Evolutionary conservation across 1,140 invertebrate species (phyloP).

Genomic region (Drosophila virilis): DNA sequence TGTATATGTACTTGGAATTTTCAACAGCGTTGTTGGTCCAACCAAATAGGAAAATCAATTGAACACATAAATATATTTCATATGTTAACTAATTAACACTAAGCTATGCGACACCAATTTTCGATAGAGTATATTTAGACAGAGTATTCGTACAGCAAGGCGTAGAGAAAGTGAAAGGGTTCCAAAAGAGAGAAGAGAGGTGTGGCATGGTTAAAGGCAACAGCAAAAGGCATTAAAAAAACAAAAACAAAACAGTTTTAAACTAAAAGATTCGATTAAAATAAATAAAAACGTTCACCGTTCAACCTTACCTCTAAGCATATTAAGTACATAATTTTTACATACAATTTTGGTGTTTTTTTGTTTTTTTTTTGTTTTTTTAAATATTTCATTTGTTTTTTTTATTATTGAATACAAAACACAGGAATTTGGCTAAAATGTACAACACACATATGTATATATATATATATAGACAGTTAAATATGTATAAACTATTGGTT

Average conservation of each 20-base stretch:
- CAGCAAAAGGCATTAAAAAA: conserved; percentile 2
- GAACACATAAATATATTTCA: conserved; percentile 7
- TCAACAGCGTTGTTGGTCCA: conserved; percentile 20
- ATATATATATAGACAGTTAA: conserved; percentile 44
- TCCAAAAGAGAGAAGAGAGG: conserved; percentile 2
- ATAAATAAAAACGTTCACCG: conserved; percentile 44
- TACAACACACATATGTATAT: conserved; percentile 75
- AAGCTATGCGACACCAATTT: conserved; percentile 22
- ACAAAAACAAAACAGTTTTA: conserved; percentile 28
- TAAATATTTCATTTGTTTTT: conserved; percentile 61
- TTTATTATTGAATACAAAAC: conserved; percentile 71
- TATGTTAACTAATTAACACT: background rate
- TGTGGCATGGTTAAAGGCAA: too few species aligned
- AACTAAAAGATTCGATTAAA: background rate
- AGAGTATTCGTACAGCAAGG: conserved; percentile 11
- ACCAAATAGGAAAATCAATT: conserved; percentile 18
- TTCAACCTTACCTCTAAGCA: conserved; percentile 55
- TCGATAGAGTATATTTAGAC: background rate
- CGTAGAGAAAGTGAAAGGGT: conserved; percentile 16
- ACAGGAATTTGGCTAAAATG: conserved; percentile 78
- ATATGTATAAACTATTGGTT: conserved; percentile 37
- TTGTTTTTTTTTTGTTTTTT: conserved; percentile 30
- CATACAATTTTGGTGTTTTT: conserved; percentile 47
- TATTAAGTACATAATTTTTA: conserved; percentile 48
- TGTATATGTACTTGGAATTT: conserved; percentile 36